phyloP scores from a whole-genome alignment of 2,797 vertebrate genomes.

The Pseudochaenichthys georgianus region DNA sequence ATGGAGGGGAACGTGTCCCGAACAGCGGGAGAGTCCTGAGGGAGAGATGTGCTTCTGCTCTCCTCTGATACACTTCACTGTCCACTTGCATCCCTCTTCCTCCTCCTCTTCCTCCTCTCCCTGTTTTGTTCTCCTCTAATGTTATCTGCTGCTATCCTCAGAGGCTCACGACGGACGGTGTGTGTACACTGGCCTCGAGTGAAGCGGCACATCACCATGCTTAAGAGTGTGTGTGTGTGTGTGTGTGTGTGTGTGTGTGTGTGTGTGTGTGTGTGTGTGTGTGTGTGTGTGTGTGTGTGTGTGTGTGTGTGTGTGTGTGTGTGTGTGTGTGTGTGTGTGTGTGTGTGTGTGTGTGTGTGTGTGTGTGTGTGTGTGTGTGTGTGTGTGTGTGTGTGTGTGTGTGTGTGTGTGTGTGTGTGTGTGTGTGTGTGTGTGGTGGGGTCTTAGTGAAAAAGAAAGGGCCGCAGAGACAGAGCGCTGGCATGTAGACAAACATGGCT shows the following conservation, averaged over 20 bases:
- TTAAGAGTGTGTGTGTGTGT: background rate
- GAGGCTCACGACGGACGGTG: constrained; percentile 50
- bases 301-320: too few species aligned
- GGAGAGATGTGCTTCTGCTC: constrained; percentile 71
- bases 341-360: too few species aligned
- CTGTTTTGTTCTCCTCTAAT: constrained; percentile 66
- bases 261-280: too few species aligned
- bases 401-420: too few species aligned
- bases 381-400: background rate
- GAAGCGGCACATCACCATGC: constrained; percentile 43
- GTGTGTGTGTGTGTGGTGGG: constrained; percentile 17
- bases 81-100: constrained; percentile 34
- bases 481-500: constrained; percentile 33
- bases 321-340: too few species aligned
- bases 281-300: too few species aligned
- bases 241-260: too few species aligned
- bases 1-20: constrained; percentile 57
- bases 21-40: constrained; percentile 67
- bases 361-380: background rate
- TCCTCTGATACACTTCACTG: constrained; percentile 43
- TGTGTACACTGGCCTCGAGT: constrained; percentile 56
- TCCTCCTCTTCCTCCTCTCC: constrained; percentile 27
- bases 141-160: constrained; percentile 72
- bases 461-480: constrained; percentile 35
- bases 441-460: constrained; percentile 38